Evolutionary conservation across 2,888 invertebrate species (phyloP), one percentile per base, ranked within the genome.

Genomic region (Drosophila ezoana): DNA sequence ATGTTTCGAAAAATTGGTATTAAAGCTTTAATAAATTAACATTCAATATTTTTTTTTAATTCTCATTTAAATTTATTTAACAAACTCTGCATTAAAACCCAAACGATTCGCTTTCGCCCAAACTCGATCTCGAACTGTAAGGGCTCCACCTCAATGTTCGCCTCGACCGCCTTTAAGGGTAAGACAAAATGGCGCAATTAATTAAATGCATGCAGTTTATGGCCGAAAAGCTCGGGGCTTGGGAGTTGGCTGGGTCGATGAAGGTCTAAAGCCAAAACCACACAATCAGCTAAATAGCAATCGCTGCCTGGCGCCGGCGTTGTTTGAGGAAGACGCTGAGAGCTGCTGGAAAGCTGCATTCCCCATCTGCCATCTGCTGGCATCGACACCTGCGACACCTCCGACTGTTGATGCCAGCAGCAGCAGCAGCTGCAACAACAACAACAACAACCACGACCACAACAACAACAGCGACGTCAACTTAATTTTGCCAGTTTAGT

Each of bases 241-340:
- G 37, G 38, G 18, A 18, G 45, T 47, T 20, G 40, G 13, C 16
- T 52, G 48, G 45, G 32, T 20, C 38, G 40, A 10, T 18, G 63
- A 81, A 67, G 73, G 49, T 82, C 87, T 78, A 71, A 81, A 81
- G 81, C 67, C 73, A 76, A 87, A 82, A 82, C 82, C 87, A 84
- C 82, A 82, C 85, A 82, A 82, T 82, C 82, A 82, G 87, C 82
- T 82, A 82, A 82, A 82, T 82, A 84, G 87, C 85, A 82, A 73
- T 84, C 66, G 87, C 61, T 69, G 87, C 47, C 66, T 63, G 69
- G 52, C 52, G 43, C 6, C 60, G 52, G 32, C 54, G 56, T 61
- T 76, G 72, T 76, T 78, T 80, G 77, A 63, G 63, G 33, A 63
- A 69, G 61, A 45, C 47, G 68, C 53, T 57, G 41, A 44, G 53